A percentile compares a stretch with the other conserved stretches of the same genome.
These are phyloP conservation scores for Zaprionus tsacasi DNA, from an alignment of 1,140 invertebrate species.

Conservation along the genomic window DNA sequence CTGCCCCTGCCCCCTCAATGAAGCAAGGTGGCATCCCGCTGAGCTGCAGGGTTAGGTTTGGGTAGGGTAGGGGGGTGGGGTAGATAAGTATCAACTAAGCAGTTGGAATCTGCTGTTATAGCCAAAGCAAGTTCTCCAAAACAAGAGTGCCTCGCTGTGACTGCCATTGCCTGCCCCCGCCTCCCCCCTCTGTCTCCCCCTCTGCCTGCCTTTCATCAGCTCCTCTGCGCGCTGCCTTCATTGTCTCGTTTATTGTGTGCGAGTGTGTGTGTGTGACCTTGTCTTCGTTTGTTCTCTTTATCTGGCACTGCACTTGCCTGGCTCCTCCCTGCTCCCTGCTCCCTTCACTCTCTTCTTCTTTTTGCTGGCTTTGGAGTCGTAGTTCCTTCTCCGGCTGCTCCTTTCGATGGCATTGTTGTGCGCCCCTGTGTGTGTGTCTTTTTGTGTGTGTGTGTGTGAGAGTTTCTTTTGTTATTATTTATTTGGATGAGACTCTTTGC, in stretches of 20 bases:
- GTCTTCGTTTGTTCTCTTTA: conserved; percentile 72
- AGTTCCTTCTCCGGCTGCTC: conserved; percentile 30
- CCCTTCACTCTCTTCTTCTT: not conserved
- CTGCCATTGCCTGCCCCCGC: not conserved
- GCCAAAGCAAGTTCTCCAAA: conserved; percentile 61
- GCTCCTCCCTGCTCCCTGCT: not conserved
- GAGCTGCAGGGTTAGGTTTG: not conserved
- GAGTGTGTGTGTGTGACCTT: conserved; percentile 27
- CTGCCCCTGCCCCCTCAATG: not conserved
- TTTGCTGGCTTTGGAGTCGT: conserved; percentile 43
- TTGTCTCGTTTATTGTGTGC: conserved; percentile 21
- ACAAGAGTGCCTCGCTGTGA: conserved; percentile 38
- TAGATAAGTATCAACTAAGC: conserved; percentile 78
- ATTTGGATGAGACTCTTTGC: conserved; percentile 45
- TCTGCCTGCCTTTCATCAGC: conserved; percentile 8
- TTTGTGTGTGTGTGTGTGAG: no score
- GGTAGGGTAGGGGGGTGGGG: not conserved
- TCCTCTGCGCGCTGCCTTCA: conserved; percentile 23
- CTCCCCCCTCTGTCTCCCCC: no score
- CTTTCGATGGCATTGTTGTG: conserved; percentile 40
- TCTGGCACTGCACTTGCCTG: conserved; percentile 69
- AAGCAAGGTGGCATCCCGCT: not conserved
- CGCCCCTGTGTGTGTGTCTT: conserved; percentile 8
- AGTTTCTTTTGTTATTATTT: conserved; percentile 71
- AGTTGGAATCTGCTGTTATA: conserved; percentile 76